A percentile compares a stretch with the other conserved stretches of the same genome.
Conservation (phyloP, 37 sponge, comb jelly and placozoan species). For the Bolinopsis microptera region DNA sequence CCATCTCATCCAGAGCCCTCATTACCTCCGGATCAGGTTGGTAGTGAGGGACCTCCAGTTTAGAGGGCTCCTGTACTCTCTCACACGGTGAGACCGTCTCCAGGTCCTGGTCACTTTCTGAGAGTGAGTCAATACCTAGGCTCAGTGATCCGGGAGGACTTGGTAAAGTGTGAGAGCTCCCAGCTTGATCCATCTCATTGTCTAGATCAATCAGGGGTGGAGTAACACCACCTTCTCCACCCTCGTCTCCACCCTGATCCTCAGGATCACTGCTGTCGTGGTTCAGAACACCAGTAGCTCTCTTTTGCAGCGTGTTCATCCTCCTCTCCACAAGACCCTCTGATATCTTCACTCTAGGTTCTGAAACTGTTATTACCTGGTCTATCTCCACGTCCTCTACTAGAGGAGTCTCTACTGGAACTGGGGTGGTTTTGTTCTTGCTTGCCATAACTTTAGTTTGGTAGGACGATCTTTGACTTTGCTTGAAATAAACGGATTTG, state of each 20-base stretch:
- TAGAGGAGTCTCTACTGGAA: too few relatives aligned
- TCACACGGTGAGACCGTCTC: background rate
- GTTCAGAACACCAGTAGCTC: background rate
- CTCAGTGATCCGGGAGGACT: background rate
- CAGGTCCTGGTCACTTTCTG: background rate
- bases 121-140: background rate
- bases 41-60: background rate
- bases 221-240: background rate
- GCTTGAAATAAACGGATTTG: too few relatives aligned
- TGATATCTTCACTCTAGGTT: background rate
- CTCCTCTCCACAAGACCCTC: background rate
- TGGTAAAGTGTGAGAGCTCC: background rate
- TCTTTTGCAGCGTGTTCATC: background rate
- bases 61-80: background rate
- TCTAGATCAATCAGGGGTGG: background rate
- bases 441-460: too few relatives aligned
- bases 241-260: background rate
- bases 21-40: background rate
- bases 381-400: background rate
- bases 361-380: background rate
- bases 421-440: background rate
- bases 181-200: background rate
- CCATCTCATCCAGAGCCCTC: background rate
- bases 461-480: too few relatives aligned
- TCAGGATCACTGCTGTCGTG: background rate